These are phyloP conservation scores for Leptopterna dolabrata DNA, from an alignment of 2,888 invertebrate genomes.

Conservation along the genomic window DNA sequence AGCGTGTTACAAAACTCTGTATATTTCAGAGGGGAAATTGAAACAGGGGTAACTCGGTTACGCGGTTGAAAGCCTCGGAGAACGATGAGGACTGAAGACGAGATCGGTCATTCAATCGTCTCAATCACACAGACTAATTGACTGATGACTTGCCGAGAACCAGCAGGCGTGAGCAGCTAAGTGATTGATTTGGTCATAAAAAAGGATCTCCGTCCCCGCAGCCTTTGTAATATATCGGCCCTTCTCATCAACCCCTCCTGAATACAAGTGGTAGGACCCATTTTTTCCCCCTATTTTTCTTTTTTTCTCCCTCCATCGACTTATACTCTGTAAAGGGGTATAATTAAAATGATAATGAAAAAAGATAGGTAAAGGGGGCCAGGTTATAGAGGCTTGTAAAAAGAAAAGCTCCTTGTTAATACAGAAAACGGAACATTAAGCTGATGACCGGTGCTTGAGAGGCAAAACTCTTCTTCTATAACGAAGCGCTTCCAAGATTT, in stretches of 20 bases:
- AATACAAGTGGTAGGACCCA: background rate
- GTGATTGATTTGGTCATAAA: slow-evolving; percentile 53
- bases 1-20: too few species aligned
- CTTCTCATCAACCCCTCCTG: background rate
- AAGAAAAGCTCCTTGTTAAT: slow-evolving; percentile 46
- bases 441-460: slow-evolving; percentile 54
- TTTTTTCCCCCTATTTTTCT: background rate
- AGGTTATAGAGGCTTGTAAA: background rate
- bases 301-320: background rate
- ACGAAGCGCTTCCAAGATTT: slow-evolving; percentile 47
- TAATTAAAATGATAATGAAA: slow-evolving; percentile 50
- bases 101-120: slow-evolving; percentile 35
- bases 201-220: background rate
- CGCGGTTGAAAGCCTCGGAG: background rate
- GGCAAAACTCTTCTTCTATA: slow-evolving; percentile 45
- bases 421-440: slow-evolving; percentile 46
- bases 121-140: slow-evolving; percentile 24
- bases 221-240: slow-evolving; percentile 9
- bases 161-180: slow-evolving; percentile 32
- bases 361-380: slow-evolving; percentile 6
- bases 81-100: background rate
- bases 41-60: background rate
- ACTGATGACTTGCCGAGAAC: slow-evolving; percentile 19
- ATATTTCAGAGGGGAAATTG: background rate
- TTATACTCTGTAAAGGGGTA: slow-evolving; percentile 8